Conservation (phyloP, 53 echinoderm and acorn worm genomes). For the Patiria pectinifera region DNA sequence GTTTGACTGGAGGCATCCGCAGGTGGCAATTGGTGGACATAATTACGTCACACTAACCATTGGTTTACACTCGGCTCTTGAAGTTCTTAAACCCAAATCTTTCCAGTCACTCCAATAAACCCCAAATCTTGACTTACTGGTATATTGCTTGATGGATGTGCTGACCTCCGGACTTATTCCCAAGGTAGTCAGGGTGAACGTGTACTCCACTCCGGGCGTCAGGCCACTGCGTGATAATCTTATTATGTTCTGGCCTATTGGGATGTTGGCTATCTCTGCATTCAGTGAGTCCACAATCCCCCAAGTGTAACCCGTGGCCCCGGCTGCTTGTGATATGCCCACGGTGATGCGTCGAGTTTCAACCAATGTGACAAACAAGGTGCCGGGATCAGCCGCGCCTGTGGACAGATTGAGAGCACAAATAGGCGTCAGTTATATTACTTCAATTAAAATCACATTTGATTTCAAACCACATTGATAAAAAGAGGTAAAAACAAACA, state of each 20-base stretch:
- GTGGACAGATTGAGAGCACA: not conserved
- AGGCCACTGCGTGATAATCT: too few species aligned
- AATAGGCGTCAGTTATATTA: not conserved
- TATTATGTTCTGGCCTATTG: too few species aligned
- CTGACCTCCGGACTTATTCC: not conserved
- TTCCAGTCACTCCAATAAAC: not conserved
- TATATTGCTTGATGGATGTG: constrained; percentile 24
- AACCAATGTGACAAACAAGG: constrained; percentile 27
- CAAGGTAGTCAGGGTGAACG: not conserved
- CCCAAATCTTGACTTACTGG: constrained; percentile 15
- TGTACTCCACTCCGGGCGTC: constrained; percentile 41
- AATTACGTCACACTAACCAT: too few species aligned
- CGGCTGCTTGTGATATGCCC: not conserved
- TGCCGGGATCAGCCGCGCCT: constrained; percentile 21
- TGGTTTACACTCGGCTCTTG: not conserved
- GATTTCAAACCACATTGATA: too few species aligned
- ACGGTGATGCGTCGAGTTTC: not conserved
- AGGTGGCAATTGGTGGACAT: too few species aligned
- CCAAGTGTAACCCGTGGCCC: not conserved
- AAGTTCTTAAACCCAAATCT: not conserved
- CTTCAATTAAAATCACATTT: too few species aligned
- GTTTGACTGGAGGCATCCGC: too few species aligned
- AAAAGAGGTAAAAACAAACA: too few species aligned
- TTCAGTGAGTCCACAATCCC: not conserved
- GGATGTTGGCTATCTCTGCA: not conserved